phyloP scores from a whole-genome alignment of 2,888 invertebrate genomes.

The Nebria salina region DNA sequence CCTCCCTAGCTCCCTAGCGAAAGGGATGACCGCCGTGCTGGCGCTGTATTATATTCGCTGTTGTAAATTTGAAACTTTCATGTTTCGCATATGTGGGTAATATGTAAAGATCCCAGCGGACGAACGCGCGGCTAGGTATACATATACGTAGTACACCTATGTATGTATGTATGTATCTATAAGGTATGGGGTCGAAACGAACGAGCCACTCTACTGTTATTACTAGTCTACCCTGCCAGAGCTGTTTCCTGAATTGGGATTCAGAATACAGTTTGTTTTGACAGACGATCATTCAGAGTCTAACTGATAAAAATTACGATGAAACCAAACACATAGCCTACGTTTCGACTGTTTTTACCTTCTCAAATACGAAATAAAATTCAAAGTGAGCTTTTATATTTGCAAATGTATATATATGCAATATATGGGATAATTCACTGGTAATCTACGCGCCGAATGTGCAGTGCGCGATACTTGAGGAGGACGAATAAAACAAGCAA shows the following conservation, averaged over 20 bases:
- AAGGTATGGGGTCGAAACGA: constrained; percentile 14
- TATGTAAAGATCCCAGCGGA: constrained; percentile 46
- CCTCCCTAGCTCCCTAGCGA: constrained; percentile 13
- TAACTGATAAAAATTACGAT: constrained; percentile 57
- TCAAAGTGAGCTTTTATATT: background rate
- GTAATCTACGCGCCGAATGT: background rate
- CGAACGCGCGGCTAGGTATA: background rate
- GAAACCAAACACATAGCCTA: constrained; percentile 11
- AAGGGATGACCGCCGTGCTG: constrained; percentile 19
- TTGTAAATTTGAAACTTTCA: constrained; percentile 50
- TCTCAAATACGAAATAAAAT: no score
- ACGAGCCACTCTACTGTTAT: constrained; percentile 59
- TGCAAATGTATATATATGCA: background rate
- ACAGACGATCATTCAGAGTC: constrained; percentile 60
- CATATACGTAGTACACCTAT: constrained; percentile 48
- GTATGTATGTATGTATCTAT: constrained; percentile 53
- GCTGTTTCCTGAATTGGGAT: constrained; percentile 57
- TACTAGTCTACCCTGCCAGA: background rate
- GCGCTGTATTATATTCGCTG: constrained; percentile 45
- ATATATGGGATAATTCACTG: background rate
- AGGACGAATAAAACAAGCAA: constrained; percentile 53
- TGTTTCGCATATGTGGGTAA: constrained; percentile 48
- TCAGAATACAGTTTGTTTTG: constrained; percentile 58
- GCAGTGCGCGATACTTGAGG: constrained; percentile 54
- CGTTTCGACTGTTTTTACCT: background rate